Evolutionary conservation across 2,888 invertebrate genomes (phyloP).

Genomic region (Lydus trimaculatus): DNA sequence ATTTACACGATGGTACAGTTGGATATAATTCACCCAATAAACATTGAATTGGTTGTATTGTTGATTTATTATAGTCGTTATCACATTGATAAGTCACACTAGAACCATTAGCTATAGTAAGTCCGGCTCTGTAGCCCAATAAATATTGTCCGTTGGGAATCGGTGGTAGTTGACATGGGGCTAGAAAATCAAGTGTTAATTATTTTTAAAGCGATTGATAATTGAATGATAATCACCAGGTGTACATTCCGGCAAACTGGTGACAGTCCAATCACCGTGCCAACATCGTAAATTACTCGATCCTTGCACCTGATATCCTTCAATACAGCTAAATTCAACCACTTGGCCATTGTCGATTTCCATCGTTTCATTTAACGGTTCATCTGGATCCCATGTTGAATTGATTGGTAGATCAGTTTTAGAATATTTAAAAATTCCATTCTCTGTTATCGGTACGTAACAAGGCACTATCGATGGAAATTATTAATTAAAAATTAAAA

Average conservation of each 20-base stretch:
- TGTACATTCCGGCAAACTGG: conserved; percentile 77
- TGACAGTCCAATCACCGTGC: conserved; percentile 83
- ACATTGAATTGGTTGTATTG: conserved; percentile 69
- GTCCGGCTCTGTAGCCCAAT: conserved; percentile 78
- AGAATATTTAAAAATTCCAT: conserved; percentile 71
- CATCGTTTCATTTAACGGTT: conserved; percentile 66
- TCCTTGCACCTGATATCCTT: conserved; percentile 75
- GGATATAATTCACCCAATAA: conserved; percentile 71
- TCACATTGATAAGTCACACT: conserved; percentile 79
- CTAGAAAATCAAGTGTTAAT: conserved; percentile 44
- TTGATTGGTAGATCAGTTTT: conserved; percentile 56
- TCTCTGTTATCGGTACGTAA: conserved; percentile 72
- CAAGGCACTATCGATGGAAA: conserved; percentile 66
- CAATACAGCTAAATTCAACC: conserved; percentile 78
- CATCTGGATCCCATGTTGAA: conserved; percentile 60
- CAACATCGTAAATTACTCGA: conserved; percentile 77
- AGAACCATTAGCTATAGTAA: conserved; percentile 83
- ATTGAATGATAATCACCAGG: conserved; percentile 63
- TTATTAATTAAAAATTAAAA: neutral
- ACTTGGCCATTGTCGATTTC: conserved; percentile 74
- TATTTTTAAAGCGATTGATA: neutral
- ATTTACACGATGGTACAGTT: conserved; percentile 63
- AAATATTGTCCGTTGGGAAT: conserved; percentile 76
- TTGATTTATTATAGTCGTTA: conserved; percentile 61
- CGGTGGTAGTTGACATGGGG: conserved; percentile 73